Evolutionary conservation across 2,888 invertebrate genomes (phyloP).

Genomic region (Platycnemis pennipes): DNA sequence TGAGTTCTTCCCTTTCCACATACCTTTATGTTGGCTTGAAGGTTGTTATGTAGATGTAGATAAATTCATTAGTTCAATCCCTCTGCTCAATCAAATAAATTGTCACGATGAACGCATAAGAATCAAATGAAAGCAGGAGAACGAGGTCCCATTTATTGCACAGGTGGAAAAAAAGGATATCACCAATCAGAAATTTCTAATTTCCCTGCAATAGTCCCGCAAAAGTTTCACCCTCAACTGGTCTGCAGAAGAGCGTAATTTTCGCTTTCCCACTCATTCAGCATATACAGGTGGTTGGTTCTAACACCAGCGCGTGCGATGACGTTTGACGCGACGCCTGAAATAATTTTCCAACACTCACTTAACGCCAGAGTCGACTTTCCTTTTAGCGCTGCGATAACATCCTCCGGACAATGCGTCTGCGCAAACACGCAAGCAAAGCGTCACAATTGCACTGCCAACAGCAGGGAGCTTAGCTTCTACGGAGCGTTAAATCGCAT

Average conservation of each 20-base stretch:
- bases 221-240: too few species aligned
- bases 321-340: slow-evolving; percentile 34
- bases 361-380: slow-evolving; percentile 30
- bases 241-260: not conserved
- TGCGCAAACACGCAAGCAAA: not conserved
- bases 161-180: too few species aligned
- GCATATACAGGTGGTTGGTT: slow-evolving; percentile 28
- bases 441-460: slow-evolving; percentile 46
- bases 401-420: slow-evolving; percentile 59
- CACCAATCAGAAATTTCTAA: too few species aligned
- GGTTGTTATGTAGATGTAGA: too few species aligned
- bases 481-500: not conserved
- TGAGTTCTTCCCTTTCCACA: too few species aligned
- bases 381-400: slow-evolving; percentile 49
- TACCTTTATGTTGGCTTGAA: too few species aligned
- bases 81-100: too few species aligned
- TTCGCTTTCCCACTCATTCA: not conserved
- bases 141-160: too few species aligned
- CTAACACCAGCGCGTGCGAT: not conserved
- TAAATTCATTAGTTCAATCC: too few species aligned
- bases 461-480: not conserved
- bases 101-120: too few species aligned
- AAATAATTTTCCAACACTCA: slow-evolving; percentile 25
- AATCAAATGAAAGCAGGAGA: too few species aligned
- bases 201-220: too few species aligned